Evolutionary conservation across 2,888 invertebrate genomes (phyloP).

Genomic region (Protodeltote pygarga): DNA sequence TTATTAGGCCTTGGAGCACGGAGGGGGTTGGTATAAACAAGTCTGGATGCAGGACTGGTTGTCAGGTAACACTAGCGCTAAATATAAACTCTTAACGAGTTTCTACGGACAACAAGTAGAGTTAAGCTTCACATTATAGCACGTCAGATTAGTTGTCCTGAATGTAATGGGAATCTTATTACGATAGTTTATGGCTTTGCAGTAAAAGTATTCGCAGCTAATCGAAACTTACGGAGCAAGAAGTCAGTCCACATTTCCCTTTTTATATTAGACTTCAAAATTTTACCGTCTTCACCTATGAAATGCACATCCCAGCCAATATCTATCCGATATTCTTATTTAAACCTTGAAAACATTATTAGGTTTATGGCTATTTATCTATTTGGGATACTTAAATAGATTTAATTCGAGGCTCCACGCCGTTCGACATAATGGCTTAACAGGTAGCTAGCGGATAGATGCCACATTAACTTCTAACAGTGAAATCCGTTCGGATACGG

Average conservation of each 20-base stretch:
- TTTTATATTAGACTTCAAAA: too few species aligned
- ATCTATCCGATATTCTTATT: too few species aligned
- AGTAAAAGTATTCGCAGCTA: not conserved
- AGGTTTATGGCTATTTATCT: too few species aligned
- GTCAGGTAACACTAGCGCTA: slow-evolving; percentile 62
- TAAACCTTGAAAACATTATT: too few species aligned
- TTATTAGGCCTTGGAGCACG: slow-evolving; percentile 30
- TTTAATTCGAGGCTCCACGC: too few species aligned
- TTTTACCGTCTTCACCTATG: too few species aligned
- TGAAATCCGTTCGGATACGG: slow-evolving; percentile 42
- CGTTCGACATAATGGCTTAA: too few species aligned
- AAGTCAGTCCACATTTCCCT: too few species aligned
- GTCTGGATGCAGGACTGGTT: slow-evolving; percentile 61
- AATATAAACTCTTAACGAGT: slow-evolving; percentile 66
- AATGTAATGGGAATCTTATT: slow-evolving; percentile 18
- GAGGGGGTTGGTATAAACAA: slow-evolving; percentile 54
- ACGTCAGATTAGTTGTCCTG: slow-evolving; percentile 27
- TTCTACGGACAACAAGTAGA: slow-evolving; percentile 39
- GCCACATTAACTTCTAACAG: slow-evolving; percentile 34
- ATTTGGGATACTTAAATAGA: too few species aligned
- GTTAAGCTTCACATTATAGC: slow-evolving; percentile 30
- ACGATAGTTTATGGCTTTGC: slow-evolving; percentile 13
- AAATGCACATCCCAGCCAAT: too few species aligned
- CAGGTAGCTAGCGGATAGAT: too few species aligned
- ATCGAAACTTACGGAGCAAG: not conserved